A percentile compares a stretch with the other conserved stretches of the same genome.
Evolutionary conservation across 2,113 vertebrate species (phyloP).

Genomic region (Trichomycterus rosablanca): DNA sequence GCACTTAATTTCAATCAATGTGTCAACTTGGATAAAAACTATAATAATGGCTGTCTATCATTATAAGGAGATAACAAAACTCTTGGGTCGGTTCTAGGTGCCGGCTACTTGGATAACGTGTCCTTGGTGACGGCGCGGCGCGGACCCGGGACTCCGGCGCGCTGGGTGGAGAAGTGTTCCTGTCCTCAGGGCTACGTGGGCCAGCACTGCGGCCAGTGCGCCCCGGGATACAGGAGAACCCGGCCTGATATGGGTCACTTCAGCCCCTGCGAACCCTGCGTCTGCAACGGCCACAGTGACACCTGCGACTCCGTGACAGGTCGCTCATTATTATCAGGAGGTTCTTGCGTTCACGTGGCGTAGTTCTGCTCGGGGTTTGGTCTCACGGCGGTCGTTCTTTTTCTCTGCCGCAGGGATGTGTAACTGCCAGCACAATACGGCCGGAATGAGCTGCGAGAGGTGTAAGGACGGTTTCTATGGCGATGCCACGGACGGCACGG

Average conservation of each 20-base stretch:
- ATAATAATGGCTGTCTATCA: background rate
- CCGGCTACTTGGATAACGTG: conserved; percentile 85
- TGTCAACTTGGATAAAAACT: background rate
- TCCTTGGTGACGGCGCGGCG: conserved; percentile 75
- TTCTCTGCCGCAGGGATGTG: conserved; percentile 84
- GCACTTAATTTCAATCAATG: background rate
- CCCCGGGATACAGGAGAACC: conserved; percentile 78
- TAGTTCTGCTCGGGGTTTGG: too few relatives aligned
- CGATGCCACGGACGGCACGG: conserved; percentile 74
- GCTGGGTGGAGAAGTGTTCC: conserved; percentile 89
- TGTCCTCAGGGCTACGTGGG: conserved; percentile 87
- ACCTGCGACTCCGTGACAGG: conserved; percentile 79
- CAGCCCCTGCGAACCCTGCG: conserved; percentile 83
- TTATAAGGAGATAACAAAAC: background rate
- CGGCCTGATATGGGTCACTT: conserved; percentile 73
- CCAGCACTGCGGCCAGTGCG: conserved; percentile 88
- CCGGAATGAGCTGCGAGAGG: conserved; percentile 84
- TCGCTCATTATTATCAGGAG: too few relatives aligned
- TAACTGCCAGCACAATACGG: conserved; percentile 82
- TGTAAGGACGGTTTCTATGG: conserved; percentile 89
- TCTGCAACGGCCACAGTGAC: conserved; percentile 88
- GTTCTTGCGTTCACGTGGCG: too few relatives aligned
- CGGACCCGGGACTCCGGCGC: conserved; percentile 68
- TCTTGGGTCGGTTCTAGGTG: conserved; percentile 61
- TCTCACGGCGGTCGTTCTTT: too few relatives aligned